Evolutionary conservation across 2,797 vertebrate genomes (phyloP), one percentile per base, ranked within the genome.

Genomic region (Malurus splendens): DNA sequence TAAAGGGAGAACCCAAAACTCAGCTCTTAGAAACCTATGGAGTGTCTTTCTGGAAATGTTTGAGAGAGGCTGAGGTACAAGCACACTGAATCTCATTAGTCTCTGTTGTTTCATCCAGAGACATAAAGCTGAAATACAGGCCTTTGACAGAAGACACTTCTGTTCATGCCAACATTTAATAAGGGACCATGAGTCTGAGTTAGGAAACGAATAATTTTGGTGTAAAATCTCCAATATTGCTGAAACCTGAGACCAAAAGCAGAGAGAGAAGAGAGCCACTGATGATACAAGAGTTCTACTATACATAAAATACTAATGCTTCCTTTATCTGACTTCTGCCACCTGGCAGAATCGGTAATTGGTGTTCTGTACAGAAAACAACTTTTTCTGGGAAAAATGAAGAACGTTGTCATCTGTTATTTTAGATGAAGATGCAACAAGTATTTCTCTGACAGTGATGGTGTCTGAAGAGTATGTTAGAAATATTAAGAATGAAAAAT

Each of bases 1-100:
- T 67, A 78, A 90, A 17, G 10, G 57, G 38, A 86, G 59, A 95
- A 91, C 83, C 59, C 33, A 95, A 38, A 77, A 44, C 48, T 74
- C 57, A 65, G 52, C 42, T 86, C 30, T 61, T 62, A 68, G 70
- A 77, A 73, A 84, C 41, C 38, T 5, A 0, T 23, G 33, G 52
- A 80, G 11, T 33, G 7, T 70, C 39, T 60, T 75, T 75, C 55
- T 73, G 52, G 60, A 89, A 78, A 78, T 48, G 16, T 62, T 57
- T 36, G 60, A 76, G 28, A 71, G 36, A 66, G 15, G 18, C 50
- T 22, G 32, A 70, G 41, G 38, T 22, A 71, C 9, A 81, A 68
- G 36, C n/a, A 82, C 39, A 77, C 4, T 0, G 4, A 91, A 60
- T 30, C 27, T 65, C 57, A 47, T 36, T 32, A 59, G n/a, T 75